These are phyloP conservation scores for Gymnarchus niloticus DNA, from an alignment of 2,113 vertebrate species.

Conservation along the genomic window DNA sequence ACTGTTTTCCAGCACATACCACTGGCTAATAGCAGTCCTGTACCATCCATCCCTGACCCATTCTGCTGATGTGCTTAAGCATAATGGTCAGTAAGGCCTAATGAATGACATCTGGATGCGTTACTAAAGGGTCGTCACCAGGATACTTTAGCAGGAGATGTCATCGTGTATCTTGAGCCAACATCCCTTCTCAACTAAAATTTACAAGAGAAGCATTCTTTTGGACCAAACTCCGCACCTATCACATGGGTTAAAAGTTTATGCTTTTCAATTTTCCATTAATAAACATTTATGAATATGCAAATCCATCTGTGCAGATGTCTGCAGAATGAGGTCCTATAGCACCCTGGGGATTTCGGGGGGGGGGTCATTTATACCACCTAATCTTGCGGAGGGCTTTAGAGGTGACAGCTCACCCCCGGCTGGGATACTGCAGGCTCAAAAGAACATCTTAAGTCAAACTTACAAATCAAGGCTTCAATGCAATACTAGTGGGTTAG, in stretches of 20 bases:
- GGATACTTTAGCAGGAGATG: not conserved
- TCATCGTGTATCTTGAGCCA: not conserved
- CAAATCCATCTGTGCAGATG: constrained; percentile 62
- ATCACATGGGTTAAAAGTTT: not conserved
- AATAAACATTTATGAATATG: constrained; percentile 60
- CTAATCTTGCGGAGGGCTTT: constrained; percentile 37
- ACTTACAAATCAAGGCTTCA: not conserved
- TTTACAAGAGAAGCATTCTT: not conserved
- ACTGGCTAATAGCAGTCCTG: not conserved
- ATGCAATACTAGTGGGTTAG: not conserved
- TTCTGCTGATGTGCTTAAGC: constrained; percentile 21
- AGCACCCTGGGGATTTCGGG: constrained; percentile 49
- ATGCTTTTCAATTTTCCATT: not conserved
- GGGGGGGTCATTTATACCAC: constrained; percentile 35
- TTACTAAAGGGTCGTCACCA: constrained; percentile 14
- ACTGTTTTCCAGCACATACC: not conserved
- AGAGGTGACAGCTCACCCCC: constrained; percentile 47
- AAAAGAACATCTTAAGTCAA: not conserved
- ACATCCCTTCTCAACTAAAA: not conserved
- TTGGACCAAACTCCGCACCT: not conserved
- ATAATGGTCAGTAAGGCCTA: not conserved
- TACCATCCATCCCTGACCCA: not conserved
- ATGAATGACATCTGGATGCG: not conserved
- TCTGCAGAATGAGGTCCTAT: constrained; percentile 44
- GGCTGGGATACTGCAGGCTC: constrained; percentile 24